Percentiles rank a stretch among this genome's conserved stretches.
Conservation (phyloP, 2,888 invertebrate genomes). For the Sipha maydis region DNA sequence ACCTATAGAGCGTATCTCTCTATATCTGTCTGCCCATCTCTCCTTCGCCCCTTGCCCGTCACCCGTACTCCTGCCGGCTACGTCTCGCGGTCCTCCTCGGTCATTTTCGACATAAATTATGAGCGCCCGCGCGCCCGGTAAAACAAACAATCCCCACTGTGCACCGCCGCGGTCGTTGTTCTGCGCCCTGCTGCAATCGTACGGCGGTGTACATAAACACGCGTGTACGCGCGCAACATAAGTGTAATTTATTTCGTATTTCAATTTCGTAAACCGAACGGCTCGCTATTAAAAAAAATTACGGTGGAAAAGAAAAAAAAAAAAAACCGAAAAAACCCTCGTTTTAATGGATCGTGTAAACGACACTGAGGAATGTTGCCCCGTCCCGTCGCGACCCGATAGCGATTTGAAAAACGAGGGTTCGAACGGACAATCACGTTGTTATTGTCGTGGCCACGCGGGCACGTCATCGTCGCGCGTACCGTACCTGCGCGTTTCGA, state of each 20-base stretch:
- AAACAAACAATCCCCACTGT: slow-evolving; percentile 45
- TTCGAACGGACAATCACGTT: not conserved
- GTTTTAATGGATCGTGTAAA: slow-evolving; percentile 32
- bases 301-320: not conserved
- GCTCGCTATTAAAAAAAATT: slow-evolving; percentile 28
- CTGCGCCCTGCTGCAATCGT: not conserved
- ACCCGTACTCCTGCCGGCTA: not conserved
- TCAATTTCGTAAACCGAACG: slow-evolving; percentile 13
- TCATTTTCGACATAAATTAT: slow-evolving; percentile 49
- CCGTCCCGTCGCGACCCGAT: not conserved
- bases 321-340: slow-evolving; percentile 16
- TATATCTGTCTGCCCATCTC: not conserved
- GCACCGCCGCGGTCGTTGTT: not conserved
- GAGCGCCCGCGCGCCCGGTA: not conserved
- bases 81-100: not conserved
- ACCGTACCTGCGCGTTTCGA: no score
- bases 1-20: not conserved
- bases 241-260: not conserved
- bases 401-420: not conserved
- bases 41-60: not conserved
- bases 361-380: slow-evolving; percentile 38
- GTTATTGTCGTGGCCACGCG: not conserved
- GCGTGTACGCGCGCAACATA: not conserved
- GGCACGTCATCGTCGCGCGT: not conserved
- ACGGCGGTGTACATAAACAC: not conserved